These are phyloP conservation scores for Pygoscelis antarcticus DNA, from an alignment of 2,113 vertebrate species.

Conservation along the genomic window DNA sequence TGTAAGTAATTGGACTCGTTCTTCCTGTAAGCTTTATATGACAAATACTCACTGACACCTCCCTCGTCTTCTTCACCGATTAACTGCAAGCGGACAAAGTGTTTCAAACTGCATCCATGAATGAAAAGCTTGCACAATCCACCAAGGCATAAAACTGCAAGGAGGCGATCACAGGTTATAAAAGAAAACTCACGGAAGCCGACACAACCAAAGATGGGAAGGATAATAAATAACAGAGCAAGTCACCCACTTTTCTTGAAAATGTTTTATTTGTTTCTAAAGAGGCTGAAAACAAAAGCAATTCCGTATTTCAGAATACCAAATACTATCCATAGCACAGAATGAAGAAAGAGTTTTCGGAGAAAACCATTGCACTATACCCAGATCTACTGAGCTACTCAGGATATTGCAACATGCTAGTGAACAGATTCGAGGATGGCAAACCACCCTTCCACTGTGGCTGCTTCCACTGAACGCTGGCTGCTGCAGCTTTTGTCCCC, in stretches of 20 bases:
- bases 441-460: background rate
- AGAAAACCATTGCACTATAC: constrained; percentile 38
- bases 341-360: constrained; percentile 6
- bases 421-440: background rate
- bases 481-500: background rate
- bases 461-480: background rate
- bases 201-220: background rate
- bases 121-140: background rate
- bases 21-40: background rate
- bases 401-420: background rate
- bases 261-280: constrained; percentile 72
- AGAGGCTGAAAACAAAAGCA: constrained; percentile 41
- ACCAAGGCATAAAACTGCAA: background rate
- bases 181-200: background rate
- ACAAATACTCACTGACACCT: background rate
- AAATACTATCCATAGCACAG: constrained; percentile 15
- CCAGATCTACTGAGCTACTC: background rate
- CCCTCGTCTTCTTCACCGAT: accelerated
- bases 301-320: constrained; percentile 37
- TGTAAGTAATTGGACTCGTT: background rate
- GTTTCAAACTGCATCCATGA: background rate
- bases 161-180: background rate
- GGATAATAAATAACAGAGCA: background rate
- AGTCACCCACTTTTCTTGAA: background rate
- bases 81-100: background rate